phyloP scores from a whole-genome alignment of 2,797 vertebrate species.

The Bufotes viridis region DNA sequence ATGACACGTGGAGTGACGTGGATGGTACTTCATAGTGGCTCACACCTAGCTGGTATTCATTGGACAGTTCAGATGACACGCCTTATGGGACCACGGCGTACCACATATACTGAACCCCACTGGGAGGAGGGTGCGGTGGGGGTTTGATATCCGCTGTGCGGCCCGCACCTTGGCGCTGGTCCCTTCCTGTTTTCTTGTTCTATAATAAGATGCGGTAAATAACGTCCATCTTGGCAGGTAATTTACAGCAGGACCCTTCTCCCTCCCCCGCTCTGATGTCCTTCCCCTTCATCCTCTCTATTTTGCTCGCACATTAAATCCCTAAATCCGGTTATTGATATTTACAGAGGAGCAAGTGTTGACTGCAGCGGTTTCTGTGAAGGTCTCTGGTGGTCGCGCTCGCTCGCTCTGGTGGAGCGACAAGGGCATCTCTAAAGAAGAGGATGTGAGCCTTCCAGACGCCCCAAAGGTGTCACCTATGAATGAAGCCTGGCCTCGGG shows the following conservation, averaged over 20 bases:
- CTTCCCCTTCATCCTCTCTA: neutral
- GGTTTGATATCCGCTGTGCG: neutral
- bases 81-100: neutral
- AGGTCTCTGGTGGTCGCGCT: neutral
- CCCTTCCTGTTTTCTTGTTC: neutral
- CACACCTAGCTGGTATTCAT: no score
- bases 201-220: neutral
- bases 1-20: neutral
- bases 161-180: neutral
- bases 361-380: conserved; percentile 19
- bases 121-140: neutral
- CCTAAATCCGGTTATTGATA: conserved; percentile 20
- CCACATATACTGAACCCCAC: neutral
- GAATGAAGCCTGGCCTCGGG: conserved; percentile 69
- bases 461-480: conserved; percentile 68
- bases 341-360: neutral
- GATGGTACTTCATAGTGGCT: no score
- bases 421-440: neutral
- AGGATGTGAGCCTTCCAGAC: neutral
- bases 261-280: neutral
- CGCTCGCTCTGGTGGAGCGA: neutral
- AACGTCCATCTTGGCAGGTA: neutral
- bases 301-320: conserved; percentile 10
- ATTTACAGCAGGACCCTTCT: neutral
- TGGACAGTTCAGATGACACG: no score